Evolutionary conservation across 1,140 invertebrate species (phyloP).

Genomic region (Sesamia nonagrioides): DNA sequence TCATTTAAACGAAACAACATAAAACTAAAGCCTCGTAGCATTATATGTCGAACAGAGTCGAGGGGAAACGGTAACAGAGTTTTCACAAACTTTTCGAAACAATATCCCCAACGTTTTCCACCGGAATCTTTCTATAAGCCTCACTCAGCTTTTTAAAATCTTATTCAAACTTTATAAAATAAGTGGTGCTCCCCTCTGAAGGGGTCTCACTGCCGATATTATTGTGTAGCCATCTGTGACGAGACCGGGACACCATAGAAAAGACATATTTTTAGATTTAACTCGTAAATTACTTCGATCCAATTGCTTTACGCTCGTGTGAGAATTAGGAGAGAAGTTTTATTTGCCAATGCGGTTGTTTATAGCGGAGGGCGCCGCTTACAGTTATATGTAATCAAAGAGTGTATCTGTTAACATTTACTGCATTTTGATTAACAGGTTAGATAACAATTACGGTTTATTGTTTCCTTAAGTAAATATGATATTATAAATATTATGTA

Average conservation of each 20-base stretch:
- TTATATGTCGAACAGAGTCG: constrained; percentile 38
- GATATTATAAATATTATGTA: constrained; percentile 9
- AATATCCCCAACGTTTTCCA: constrained; percentile 57
- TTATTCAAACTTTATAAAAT: constrained; percentile 86
- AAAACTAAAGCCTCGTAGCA: constrained; percentile 28
- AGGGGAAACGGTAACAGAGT: constrained; percentile 43
- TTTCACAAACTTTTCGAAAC: constrained; percentile 58
- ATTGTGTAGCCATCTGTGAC: constrained; percentile 86
- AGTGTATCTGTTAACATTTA: constrained; percentile 54
- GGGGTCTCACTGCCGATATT: constrained; percentile 73
- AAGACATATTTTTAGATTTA: constrained; percentile 86
- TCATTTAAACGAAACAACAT: constrained; percentile 14
- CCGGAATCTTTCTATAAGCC: constrained; percentile 59
- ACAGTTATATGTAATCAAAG: constrained; percentile 48
- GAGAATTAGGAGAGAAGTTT: constrained; percentile 78
- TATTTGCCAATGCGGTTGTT: constrained; percentile 78
- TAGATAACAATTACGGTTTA: constrained; percentile 29
- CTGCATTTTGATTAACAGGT: constrained; percentile 36
- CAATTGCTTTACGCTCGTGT: constrained; percentile 84
- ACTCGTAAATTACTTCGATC: constrained; percentile 84
- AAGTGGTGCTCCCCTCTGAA: constrained; percentile 71
- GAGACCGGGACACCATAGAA: constrained; percentile 71
- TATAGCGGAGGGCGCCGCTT: constrained; percentile 58
- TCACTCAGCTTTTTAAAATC: constrained; percentile 81
- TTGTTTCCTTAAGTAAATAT: constrained; percentile 29